phyloP scores from a whole-genome alignment of 2,888 invertebrate genomes.

The Diarsia brunnea region DNA sequence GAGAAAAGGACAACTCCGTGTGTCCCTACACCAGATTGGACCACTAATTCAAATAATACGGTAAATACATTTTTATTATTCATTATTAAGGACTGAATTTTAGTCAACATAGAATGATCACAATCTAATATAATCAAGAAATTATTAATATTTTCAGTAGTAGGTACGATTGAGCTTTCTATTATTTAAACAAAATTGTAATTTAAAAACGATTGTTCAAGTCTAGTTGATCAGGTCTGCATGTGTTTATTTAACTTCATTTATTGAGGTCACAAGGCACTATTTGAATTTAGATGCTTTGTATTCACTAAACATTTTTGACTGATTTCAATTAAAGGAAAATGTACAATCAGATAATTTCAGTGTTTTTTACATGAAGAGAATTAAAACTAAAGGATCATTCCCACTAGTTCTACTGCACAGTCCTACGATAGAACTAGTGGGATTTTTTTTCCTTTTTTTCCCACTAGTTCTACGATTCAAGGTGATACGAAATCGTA shows the following conservation, averaged over 20 bases:
- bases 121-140: not conserved
- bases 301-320: not conserved
- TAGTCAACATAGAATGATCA: not conserved
- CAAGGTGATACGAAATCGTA: too few species aligned
- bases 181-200: not conserved
- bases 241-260: too few species aligned
- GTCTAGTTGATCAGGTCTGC: too few species aligned
- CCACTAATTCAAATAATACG: conserved; percentile 47
- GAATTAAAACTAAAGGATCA: too few species aligned
- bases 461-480: too few species aligned
- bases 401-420: too few species aligned
- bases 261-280: not conserved
- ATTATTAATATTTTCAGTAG: not conserved
- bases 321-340: not conserved
- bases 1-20: conserved; percentile 63
- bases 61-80: conserved; percentile 26
- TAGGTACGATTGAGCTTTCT: not conserved
- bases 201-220: not conserved
- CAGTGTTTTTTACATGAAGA: not conserved
- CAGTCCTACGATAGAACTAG: too few species aligned
- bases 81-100: not conserved
- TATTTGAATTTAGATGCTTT: not conserved
- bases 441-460: too few species aligned
- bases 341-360: not conserved
- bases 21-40: conserved; percentile 74